Conservation (phyloP, 1,140 invertebrate genomes). For the Drosophila seguyi region DNA sequence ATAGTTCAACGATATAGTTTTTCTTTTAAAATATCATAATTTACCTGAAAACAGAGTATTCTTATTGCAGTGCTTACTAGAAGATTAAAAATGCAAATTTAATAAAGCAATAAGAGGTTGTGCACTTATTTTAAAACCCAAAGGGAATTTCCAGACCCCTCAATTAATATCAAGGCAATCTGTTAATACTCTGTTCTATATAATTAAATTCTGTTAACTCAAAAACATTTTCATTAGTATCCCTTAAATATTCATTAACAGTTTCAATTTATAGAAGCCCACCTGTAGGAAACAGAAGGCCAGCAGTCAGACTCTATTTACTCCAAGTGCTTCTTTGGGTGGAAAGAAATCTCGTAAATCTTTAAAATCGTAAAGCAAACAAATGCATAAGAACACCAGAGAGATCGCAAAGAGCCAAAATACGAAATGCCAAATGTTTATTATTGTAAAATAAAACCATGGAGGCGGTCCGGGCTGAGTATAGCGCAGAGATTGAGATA, state of each 20-base stretch:
- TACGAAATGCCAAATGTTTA: slow-evolving; percentile 64
- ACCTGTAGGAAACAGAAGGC: slow-evolving; percentile 30
- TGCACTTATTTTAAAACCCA: background rate
- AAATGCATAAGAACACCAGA: slow-evolving; percentile 42
- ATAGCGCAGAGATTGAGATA: slow-evolving; percentile 50
- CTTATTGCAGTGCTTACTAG: background rate
- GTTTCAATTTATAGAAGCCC: slow-evolving; percentile 2
- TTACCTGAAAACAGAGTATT: background rate
- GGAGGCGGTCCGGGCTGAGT: slow-evolving; percentile 16
- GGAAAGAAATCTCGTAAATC: slow-evolving; percentile 68
- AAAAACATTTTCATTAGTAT: background rate
- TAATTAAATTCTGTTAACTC: background rate
- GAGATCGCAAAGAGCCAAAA: slow-evolving; percentile 45
- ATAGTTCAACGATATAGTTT: background rate
- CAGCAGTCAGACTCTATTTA: slow-evolving; percentile 23
- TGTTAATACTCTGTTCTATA: too few species aligned
- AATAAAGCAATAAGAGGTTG: background rate
- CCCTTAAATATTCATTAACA: background rate
- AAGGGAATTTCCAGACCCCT: background rate
- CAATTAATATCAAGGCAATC: background rate
- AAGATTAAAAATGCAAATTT: background rate
- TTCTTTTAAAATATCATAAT: background rate
- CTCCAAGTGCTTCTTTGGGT: slow-evolving; percentile 28
- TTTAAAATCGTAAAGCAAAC: slow-evolving; percentile 78
- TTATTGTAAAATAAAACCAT: slow-evolving; percentile 66